Evolutionary conservation across 1,140 invertebrate genomes (phyloP).

Genomic region (Scylla paramamosain): DNA sequence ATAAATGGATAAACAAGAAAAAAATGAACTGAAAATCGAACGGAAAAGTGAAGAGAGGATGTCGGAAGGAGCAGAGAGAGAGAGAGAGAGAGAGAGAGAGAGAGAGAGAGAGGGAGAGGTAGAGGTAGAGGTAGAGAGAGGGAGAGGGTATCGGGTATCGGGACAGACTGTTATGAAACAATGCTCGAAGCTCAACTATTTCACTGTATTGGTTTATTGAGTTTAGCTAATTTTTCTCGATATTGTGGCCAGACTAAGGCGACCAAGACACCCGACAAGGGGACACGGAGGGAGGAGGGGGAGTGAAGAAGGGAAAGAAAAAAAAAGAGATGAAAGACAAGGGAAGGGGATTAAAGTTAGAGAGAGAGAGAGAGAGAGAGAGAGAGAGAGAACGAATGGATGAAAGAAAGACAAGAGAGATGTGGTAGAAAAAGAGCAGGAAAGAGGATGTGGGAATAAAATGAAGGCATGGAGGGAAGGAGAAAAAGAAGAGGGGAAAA

Average conservation of each 20-base stretch:
- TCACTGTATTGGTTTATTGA: conserved; percentile 10
- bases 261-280: background rate
- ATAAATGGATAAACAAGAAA: background rate
- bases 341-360: too few relatives aligned
- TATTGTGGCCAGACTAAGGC: background rate
- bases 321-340: too few relatives aligned
- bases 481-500: too few relatives aligned
- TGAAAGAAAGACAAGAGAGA: background rate
- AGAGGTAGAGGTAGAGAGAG: background rate
- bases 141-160: background rate
- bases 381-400: too few relatives aligned
- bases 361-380: too few relatives aligned
- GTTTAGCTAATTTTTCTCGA: background rate
- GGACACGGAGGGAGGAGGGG: background rate
- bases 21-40: background rate
- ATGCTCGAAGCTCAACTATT: background rate
- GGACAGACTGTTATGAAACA: background rate
- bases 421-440: background rate
- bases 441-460: background rate
- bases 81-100: background rate
- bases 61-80: background rate
- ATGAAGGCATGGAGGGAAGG: too few relatives aligned
- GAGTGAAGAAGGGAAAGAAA: background rate
- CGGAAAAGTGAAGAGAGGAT: background rate
- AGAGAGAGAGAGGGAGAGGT: background rate